These are phyloP conservation scores for Octopus sinensis DNA, from an alignment of 1,140 invertebrate species.

Conservation along the genomic window DNA sequence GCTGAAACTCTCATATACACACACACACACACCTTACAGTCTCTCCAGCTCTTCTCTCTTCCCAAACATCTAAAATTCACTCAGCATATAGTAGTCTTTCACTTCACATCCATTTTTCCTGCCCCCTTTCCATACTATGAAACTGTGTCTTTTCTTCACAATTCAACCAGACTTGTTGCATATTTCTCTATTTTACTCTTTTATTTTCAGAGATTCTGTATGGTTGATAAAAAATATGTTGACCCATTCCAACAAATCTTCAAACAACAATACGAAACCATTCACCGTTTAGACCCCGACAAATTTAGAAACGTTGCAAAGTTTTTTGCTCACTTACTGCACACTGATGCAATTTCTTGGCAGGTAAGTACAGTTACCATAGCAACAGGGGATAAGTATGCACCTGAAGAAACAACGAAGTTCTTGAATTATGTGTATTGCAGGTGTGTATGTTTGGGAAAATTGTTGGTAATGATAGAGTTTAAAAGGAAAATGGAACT, in stretches of 20 bases:
- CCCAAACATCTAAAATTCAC: too few species aligned
- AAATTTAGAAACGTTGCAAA: slow-evolving; percentile 96
- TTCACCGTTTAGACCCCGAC: slow-evolving; percentile 87
- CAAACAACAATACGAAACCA: slow-evolving; percentile 88
- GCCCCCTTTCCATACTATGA: background rate
- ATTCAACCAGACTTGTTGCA: background rate
- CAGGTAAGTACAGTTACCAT: slow-evolving; percentile 65
- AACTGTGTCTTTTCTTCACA: background rate
- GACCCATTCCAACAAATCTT: slow-evolving; percentile 93
- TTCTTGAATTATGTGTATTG: background rate
- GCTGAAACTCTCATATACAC: too few species aligned
- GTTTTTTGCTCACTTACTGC: slow-evolving; percentile 94
- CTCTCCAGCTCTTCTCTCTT: too few species aligned
- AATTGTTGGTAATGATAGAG: background rate
- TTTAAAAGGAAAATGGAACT: too few species aligned
- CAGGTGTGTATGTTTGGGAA: background rate
- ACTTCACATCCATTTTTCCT: background rate
- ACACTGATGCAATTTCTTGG: slow-evolving; percentile 91
- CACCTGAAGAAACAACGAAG: too few species aligned
- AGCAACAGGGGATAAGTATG: too few species aligned
- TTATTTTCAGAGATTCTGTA: slow-evolving; percentile 52
- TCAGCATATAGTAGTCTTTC: background rate
- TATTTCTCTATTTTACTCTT: background rate
- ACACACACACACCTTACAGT: too few species aligned
- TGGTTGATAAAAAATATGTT: slow-evolving; percentile 68